These are phyloP conservation scores for Trichonephila clavata DNA, from an alignment of 1,140 invertebrate genomes.

Conservation along the genomic window DNA sequence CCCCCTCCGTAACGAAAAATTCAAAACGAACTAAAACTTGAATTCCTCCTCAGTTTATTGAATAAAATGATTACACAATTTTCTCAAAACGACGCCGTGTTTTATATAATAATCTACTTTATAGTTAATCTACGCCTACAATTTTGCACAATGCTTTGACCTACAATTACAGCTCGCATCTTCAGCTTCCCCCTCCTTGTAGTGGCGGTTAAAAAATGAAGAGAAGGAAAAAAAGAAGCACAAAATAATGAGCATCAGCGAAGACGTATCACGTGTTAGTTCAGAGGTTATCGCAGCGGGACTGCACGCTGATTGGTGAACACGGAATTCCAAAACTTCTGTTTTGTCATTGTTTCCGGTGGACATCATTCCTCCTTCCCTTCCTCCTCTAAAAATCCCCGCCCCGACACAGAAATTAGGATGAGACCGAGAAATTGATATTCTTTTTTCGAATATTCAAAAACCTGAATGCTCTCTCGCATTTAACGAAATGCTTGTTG, in stretches of 20 bases:
- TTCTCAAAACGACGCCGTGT: not conserved
- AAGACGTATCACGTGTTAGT: slow-evolving; percentile 64
- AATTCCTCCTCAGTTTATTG: not conserved
- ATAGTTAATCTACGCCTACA: slow-evolving; percentile 27
- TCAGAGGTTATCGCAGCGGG: slow-evolving; percentile 72
- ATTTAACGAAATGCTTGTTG: no score
- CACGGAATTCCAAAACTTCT: slow-evolving; percentile 57
- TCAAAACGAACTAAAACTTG: not conserved
- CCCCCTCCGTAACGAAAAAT: not conserved
- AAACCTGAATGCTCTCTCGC: not conserved
- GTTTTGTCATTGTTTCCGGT: slow-evolving; percentile 73
- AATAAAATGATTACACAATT: slow-evolving; percentile 6
- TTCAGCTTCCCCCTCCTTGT: not conserved
- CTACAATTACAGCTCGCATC: slow-evolving; percentile 19
- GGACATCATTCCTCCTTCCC: not conserved
- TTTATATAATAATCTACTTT: slow-evolving; percentile 25
- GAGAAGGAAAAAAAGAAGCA: not conserved
- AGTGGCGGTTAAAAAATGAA: not conserved
- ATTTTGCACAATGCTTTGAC: slow-evolving; percentile 13
- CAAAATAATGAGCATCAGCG: slow-evolving; percentile 61
- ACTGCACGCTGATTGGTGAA: slow-evolving; percentile 59
- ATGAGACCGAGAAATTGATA: not conserved
- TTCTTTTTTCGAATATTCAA: not conserved
- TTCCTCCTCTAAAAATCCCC: not conserved
- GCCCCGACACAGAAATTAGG: not conserved